Conservation (phyloP, 1,140 invertebrate genomes). For the Penaeus vannamei region DNA sequence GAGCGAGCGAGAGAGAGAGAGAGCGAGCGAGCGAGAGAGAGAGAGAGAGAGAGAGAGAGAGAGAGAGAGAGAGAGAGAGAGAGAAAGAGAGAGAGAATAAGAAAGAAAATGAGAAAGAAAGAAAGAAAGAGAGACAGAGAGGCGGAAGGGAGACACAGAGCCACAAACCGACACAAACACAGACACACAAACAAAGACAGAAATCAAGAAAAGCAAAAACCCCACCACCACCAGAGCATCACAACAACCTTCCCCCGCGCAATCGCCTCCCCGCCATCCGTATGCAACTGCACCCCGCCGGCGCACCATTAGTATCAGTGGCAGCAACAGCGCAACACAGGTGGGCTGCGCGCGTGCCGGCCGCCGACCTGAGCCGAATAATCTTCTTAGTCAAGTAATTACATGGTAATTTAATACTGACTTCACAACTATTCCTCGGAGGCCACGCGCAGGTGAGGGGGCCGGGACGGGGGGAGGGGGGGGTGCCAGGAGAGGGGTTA, state of each 20-base stretch:
- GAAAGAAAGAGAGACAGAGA: not conserved
- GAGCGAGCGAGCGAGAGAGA: too few species aligned
- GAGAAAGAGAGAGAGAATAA: not conserved
- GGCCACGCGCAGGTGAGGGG: constrained; percentile 7
- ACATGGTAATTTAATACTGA: constrained; percentile 65
- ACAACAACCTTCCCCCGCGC: not conserved
- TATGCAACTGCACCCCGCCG: not conserved
- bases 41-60: too few species aligned
- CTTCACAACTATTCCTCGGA: constrained; percentile 63
- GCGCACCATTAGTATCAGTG: too few species aligned
- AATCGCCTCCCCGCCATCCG: not conserved
- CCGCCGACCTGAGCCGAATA: not conserved
- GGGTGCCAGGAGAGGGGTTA: not conserved
- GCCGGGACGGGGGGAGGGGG: not conserved
- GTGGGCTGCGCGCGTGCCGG: too few species aligned
- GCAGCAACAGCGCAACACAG: too few species aligned
- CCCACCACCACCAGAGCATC: not conserved
- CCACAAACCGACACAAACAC: not conserved
- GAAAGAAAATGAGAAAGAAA: not conserved
- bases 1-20: not conserved
- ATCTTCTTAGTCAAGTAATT: constrained; percentile 63
- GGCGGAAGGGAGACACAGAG: not conserved
- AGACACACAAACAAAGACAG: constrained; percentile 22
- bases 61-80: not conserved
- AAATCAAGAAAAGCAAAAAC: not conserved